Evolutionary conservation across 2,113 vertebrate species (phyloP).

Genomic region (Bombycilla garrulus): DNA sequence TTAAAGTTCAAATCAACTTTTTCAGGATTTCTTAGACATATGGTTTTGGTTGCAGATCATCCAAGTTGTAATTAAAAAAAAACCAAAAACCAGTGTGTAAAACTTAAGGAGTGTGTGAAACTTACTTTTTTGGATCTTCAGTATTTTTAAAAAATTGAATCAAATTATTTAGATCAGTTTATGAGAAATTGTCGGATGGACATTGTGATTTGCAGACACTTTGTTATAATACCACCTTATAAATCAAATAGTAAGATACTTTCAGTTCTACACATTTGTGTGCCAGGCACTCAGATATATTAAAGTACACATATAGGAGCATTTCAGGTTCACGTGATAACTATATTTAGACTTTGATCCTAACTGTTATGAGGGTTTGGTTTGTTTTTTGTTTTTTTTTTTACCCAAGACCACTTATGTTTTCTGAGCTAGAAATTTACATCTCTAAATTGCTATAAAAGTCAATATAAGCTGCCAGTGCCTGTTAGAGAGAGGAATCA

Average conservation of each 20-base stretch:
- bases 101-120: not conserved
- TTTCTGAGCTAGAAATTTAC: not conserved
- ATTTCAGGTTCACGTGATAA: not conserved
- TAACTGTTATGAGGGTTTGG: not conserved
- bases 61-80: not conserved
- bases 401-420: not conserved
- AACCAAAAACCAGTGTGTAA: not conserved
- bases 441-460: not conserved
- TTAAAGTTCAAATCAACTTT: constrained; percentile 1
- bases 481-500: not conserved
- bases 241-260: not conserved
- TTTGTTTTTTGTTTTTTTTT: not conserved
- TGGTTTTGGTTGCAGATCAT: not conserved
- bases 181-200: not conserved
- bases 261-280: not conserved
- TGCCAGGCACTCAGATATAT: not conserved
- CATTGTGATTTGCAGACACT: not conserved
- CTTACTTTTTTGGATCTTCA: not conserved
- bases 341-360: not conserved
- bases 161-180: not conserved
- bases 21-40: not conserved
- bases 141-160: accelerated
- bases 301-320: not conserved
- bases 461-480: not conserved
- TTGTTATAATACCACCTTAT: not conserved